A percentile compares a stretch with the other conserved stretches of the same genome.
Evolutionary conservation across 2,113 vertebrate species (phyloP).

Genomic region (Tauraco erythrolophus): DNA sequence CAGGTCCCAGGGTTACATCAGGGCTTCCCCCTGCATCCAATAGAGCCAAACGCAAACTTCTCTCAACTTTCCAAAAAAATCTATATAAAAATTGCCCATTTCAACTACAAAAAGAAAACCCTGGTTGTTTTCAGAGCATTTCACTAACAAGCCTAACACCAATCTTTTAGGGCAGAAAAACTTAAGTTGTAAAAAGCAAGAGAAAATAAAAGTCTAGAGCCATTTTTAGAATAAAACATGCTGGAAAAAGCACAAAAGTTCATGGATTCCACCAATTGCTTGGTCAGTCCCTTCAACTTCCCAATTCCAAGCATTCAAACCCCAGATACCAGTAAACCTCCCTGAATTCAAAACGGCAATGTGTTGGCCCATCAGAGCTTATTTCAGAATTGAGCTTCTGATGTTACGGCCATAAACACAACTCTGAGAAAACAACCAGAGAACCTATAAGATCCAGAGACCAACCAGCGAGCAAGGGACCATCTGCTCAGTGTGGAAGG

Average conservation of each 20-base stretch:
- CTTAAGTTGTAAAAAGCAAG: background rate
- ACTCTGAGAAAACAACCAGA: background rate
- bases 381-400: background rate
- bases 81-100: background rate
- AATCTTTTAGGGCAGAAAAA: background rate
- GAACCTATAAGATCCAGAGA: background rate
- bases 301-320: background rate
- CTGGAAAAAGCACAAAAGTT: background rate
- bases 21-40: background rate
- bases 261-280: background rate
- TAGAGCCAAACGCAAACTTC: background rate
- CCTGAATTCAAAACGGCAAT: background rate
- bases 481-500: fast-evolving
- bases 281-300: background rate
- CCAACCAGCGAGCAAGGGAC: background rate
- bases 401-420: background rate
- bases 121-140: background rate
- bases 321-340: background rate
- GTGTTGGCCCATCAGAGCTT: background rate
- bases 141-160: background rate
- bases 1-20: background rate
- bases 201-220: background rate
- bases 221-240: background rate
- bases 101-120: background rate
- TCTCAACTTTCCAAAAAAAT: background rate